Evolutionary conservation across 2,797 vertebrate species (phyloP), one percentile per base, ranked within the genome.

Genomic region (Catharus ustulatus): DNA sequence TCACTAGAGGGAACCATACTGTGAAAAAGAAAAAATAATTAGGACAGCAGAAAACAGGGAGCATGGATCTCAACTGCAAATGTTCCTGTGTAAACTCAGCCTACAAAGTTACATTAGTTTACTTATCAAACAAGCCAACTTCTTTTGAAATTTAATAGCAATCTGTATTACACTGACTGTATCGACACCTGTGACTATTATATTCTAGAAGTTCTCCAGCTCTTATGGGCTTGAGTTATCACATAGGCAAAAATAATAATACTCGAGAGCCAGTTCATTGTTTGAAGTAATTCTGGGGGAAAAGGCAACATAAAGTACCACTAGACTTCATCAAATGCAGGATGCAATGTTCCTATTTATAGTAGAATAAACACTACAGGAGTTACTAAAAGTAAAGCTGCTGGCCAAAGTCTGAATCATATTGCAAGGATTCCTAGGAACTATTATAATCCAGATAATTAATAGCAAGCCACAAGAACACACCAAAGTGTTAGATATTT

Each of bases 1-100:
- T 98, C 98, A 97, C 97, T 97, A 96, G 97, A 97, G 97, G 90
- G 92, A 98, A 97, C 96, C 93, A 97, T 97, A 96, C 87, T 89
- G 84, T 96, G 95, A 93, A 95, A 91, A 97, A 97, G 94, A 97
- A 95, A 97, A 98, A 97, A 97, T 97, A 97, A 97, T 97, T 97
- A 98, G 96, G 83, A 95, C 90, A 90, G 92, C 63, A 91, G 87
- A 96, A 97, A 93, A 90, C 84, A 95, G 90, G 75, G 68, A 94
- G 45, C 5, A 2, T 82, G 78, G 79, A 76, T 83, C 59, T 87
- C 92, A 77, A 52, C 74, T 90, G 93, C 90, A 97, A 97, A 94
- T 91, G 90, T 97, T 96, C 89, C 63, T 77, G 26, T 71, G 36
- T 95, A 92, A 96, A 94, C 40, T 89, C 92, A 76, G 40, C 57